Percentiles rank a stretch among this genome's conserved stretches.
These are phyloP conservation scores for Anseranas semipalmata DNA, from an alignment of 2,113 vertebrate genomes.

Conservation along the genomic window DNA sequence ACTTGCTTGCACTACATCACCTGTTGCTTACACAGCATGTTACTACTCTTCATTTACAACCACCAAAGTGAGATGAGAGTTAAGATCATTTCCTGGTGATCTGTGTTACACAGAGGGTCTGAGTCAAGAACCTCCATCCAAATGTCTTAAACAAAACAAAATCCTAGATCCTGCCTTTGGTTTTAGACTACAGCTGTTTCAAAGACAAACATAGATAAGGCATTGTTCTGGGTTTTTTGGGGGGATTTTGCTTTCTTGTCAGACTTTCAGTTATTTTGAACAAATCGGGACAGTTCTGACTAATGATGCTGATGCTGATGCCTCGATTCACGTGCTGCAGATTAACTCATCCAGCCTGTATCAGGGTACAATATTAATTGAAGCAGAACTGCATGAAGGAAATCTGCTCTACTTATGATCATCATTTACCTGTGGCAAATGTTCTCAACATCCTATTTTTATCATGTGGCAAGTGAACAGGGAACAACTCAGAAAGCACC, in stretches of 20 bases:
- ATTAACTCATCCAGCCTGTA: background rate
- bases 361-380: background rate
- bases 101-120: background rate
- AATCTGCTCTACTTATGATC: background rate
- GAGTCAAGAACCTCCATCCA: background rate
- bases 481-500: background rate
- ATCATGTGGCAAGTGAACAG: background rate
- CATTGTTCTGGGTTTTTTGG: fast-evolving
- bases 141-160: background rate
- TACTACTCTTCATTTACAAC: background rate
- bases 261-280: background rate
- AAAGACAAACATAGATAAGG: background rate
- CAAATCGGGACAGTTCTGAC: background rate
- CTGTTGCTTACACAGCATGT: background rate
- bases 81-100: background rate
- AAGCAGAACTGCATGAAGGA: background rate
- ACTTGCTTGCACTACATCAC: background rate
- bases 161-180: background rate
- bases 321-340: background rate
- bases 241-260: background rate
- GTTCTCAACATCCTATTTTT: background rate
- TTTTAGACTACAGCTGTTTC: background rate
- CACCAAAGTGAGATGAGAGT: background rate
- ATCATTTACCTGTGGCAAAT: background rate
- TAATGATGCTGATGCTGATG: background rate